These are phyloP conservation scores for Eupithecia inturbata DNA, from an alignment of 2,888 invertebrate genomes.

Conservation along the genomic window DNA sequence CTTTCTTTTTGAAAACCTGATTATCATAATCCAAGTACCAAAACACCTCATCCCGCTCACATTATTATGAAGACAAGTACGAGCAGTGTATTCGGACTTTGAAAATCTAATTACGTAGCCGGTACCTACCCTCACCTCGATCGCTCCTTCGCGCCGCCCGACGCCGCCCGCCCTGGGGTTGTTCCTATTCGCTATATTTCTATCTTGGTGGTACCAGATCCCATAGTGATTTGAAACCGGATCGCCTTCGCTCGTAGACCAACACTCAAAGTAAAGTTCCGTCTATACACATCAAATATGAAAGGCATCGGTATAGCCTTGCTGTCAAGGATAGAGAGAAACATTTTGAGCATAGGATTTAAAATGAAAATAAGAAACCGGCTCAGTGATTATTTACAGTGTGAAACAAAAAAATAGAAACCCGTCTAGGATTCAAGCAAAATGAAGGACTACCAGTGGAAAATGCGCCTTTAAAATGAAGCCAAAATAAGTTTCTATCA, in stretches of 20 bases:
- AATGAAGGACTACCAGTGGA: no score
- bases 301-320: no score
- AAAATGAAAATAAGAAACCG: no score
- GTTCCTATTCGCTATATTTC: neutral
- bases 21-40: conserved; percentile 48
- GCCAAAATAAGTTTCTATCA: neutral
- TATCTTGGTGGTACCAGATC: neutral
- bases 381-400: no score
- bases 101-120: conserved; percentile 86
- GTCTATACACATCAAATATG: no score
- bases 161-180: conserved; percentile 59
- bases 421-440: no score
- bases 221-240: neutral
- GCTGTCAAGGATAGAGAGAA: no score
- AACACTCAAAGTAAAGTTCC: neutral
- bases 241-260: neutral
- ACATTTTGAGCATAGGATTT: no score
- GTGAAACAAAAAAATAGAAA: no score
- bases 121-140: conserved; percentile 84
- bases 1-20: neutral
- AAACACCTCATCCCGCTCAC: conserved; percentile 49
- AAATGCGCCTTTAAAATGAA: neutral
- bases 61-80: conserved; percentile 85
- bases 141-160: conserved; percentile 77
- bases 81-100: conserved; percentile 87